Conservation (phyloP, 1,140 invertebrate genomes). For the Pseudobourletiella spinata region DNA sequence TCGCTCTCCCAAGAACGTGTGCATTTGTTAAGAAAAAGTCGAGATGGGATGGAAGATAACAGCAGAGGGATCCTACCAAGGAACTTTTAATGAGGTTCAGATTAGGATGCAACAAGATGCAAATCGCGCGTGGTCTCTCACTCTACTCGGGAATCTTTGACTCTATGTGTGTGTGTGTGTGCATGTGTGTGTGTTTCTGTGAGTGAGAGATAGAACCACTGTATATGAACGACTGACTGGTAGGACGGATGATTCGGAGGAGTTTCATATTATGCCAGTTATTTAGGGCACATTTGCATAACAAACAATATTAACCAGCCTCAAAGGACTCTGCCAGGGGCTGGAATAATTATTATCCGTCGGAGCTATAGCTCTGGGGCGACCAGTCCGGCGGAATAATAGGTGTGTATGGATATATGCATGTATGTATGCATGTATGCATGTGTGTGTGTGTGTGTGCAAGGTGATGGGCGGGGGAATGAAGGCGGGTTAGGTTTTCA, state of each 20-base stretch:
- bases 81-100: not conserved
- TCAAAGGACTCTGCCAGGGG: no score
- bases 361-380: no score
- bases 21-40: not conserved
- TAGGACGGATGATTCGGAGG: no score
- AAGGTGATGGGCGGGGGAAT: no score
- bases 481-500: no score
- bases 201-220: not conserved
- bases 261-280: not conserved
- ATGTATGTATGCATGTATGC: no score
- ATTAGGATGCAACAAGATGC: not conserved
- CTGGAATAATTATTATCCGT: no score
- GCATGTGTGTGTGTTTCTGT: no score
- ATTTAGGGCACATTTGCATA: constrained; percentile 2
- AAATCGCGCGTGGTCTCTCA: not conserved
- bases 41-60: not conserved
- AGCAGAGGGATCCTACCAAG: not conserved
- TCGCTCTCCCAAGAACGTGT: not conserved
- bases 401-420: no score
- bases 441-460: no score
- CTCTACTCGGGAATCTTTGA: not conserved
- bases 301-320: no score
- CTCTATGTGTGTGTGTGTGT: not conserved
- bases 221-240: not conserved
- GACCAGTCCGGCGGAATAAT: no score